Evolutionary conservation across 2,888 invertebrate genomes (phyloP).

Genomic region (Tipula helvola): DNA sequence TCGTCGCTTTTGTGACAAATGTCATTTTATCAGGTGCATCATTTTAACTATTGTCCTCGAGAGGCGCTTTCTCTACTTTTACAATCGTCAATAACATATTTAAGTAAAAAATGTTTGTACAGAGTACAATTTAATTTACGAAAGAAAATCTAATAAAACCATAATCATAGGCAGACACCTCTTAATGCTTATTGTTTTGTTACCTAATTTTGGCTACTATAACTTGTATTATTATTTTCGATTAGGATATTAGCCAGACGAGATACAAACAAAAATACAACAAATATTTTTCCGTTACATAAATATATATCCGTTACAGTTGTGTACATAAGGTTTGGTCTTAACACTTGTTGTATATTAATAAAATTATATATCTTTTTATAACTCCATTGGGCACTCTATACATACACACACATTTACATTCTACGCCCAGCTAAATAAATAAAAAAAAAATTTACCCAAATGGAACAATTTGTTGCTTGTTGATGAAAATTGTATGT

Average conservation of each 20-base stretch:
- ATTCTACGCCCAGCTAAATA: background rate
- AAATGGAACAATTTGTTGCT: background rate
- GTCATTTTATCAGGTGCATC: no score
- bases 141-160: background rate
- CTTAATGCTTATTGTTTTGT: background rate
- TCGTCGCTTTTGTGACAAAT: no score
- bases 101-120: background rate
- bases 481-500: background rate
- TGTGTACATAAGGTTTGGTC: background rate
- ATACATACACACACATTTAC: background rate
- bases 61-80: no score
- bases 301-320: background rate
- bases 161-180: background rate
- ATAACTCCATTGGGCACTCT: background rate
- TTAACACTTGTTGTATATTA: background rate
- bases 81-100: no score
- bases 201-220: background rate
- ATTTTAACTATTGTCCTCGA: no score
- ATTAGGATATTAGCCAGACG: background rate
- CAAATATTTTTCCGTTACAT: background rate
- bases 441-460: background rate
- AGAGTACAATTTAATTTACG: background rate
- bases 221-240: background rate
- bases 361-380: background rate
- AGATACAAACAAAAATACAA: background rate